phyloP scores from a whole-genome alignment of 2,888 invertebrate genomes.

The Clanis bilineata region DNA sequence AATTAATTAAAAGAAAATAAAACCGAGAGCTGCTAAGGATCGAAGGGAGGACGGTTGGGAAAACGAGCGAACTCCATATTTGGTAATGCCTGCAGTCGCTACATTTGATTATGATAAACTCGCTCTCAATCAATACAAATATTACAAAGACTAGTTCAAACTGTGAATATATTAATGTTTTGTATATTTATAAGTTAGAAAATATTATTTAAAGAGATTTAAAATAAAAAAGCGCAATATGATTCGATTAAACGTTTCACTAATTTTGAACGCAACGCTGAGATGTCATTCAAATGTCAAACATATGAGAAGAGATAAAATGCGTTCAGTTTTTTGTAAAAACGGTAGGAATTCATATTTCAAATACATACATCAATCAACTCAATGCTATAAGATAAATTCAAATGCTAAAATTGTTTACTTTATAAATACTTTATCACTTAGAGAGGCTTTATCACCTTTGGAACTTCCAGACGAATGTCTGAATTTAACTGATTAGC shows the following conservation, averaged over 20 bases:
- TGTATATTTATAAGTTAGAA: conserved; percentile 18
- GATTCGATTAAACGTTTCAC: conserved; percentile 32
- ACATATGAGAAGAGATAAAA: conserved; percentile 6
- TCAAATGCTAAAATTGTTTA: too few species aligned
- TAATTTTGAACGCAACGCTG: conserved; percentile 58
- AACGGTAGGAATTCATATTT: background rate
- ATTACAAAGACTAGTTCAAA: conserved; percentile 16
- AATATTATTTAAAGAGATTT: conserved; percentile 26
- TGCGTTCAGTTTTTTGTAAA: conserved; percentile 13
- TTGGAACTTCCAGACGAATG: conserved; percentile 42
- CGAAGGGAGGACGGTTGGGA: conserved; percentile 83
- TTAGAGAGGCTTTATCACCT: too few species aligned
- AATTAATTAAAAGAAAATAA: conserved; percentile 66
- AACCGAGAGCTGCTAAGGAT: conserved; percentile 80
- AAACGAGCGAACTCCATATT: conserved; percentile 86
- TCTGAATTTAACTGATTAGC: conserved; percentile 23
- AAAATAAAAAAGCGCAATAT: conserved; percentile 33
- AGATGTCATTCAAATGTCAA: conserved; percentile 42
- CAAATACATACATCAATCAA: too few species aligned
- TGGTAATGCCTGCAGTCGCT: conserved; percentile 84
- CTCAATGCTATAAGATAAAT: too few species aligned
- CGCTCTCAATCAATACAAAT: conserved; percentile 32
- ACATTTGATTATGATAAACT: conserved; percentile 61
- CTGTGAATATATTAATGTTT: conserved; percentile 11
- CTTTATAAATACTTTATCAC: too few species aligned